phyloP scores from a whole-genome alignment of 1,140 invertebrate species.

The Drosophila jambulina region DNA sequence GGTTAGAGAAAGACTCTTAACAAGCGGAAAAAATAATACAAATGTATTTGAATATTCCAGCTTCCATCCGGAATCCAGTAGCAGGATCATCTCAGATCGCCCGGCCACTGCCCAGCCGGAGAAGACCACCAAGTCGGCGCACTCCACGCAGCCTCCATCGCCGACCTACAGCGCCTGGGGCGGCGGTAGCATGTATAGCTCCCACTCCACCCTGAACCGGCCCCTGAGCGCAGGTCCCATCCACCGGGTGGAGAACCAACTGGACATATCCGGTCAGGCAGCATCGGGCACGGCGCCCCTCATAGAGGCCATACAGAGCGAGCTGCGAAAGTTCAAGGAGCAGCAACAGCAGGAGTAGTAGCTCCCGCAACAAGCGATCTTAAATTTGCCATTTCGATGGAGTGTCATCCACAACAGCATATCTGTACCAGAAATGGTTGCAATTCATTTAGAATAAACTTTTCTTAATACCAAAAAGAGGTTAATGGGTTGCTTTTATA shows the following conservation, averaged over 20 bases:
- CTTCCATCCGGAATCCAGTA: conserved; percentile 50
- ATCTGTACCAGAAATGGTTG: conserved; percentile 28
- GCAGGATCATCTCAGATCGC: conserved; percentile 48
- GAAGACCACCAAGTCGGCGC: conserved; percentile 73
- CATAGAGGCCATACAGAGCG: conserved; percentile 88
- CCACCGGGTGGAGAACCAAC: conserved; percentile 86
- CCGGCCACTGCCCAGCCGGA: conserved; percentile 82
- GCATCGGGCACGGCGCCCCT: conserved; percentile 86
- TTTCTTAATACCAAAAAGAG: conserved; percentile 24
- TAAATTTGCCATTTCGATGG: conserved; percentile 12
- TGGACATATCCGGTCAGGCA: conserved; percentile 55
- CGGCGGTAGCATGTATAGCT: conserved; percentile 70
- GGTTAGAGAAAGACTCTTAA: conserved; percentile 22
- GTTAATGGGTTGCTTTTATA: neutral
- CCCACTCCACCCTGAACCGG: conserved; percentile 75
- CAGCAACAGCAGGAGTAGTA: conserved; percentile 70
- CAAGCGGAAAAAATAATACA: too few relatives aligned
- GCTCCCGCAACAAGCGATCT: neutral
- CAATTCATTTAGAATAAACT: conserved; percentile 51
- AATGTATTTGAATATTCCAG: neutral
- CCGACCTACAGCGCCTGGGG: conserved; percentile 81
- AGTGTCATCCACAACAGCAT: conserved; percentile 7
- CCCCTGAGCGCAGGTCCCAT: conserved; percentile 88
- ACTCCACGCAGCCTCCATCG: conserved; percentile 80
- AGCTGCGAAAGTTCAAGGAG: conserved; percentile 86